Evolutionary conservation across 2,888 invertebrate genomes (phyloP).

Genomic region (Xestia rhomboidea): DNA sequence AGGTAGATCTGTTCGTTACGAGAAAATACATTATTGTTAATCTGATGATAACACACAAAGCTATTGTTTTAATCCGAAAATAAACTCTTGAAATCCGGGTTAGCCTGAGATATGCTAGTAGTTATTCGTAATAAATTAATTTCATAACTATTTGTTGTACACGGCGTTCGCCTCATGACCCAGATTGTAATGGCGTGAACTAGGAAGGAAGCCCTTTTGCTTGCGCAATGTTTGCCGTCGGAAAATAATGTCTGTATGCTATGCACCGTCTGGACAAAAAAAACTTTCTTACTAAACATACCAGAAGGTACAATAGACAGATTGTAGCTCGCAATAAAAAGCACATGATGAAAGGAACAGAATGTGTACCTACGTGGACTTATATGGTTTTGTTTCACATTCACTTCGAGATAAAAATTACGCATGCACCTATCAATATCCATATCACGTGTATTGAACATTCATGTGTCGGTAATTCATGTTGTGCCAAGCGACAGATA

Average conservation of each 20-base stretch:
- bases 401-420: conserved; percentile 49
- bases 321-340: background rate
- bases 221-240: conserved; percentile 77
- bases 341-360: background rate
- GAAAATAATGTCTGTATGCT: conserved; percentile 72
- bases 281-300: conserved; percentile 42
- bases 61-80: conserved; percentile 65
- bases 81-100: conserved; percentile 65
- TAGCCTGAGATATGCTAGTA: conserved; percentile 42
- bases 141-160: conserved; percentile 61
- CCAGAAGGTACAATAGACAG: conserved; percentile 6
- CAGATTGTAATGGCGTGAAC: conserved; percentile 78
- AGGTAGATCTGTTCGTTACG: conserved; percentile 68
- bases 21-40: conserved; percentile 75
- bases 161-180: conserved; percentile 78
- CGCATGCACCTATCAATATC: conserved; percentile 60
- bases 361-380: conserved; percentile 36
- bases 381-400: conserved; percentile 54
- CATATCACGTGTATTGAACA: conserved; percentile 47
- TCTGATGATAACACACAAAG: conserved; percentile 66
- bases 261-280: conserved; percentile 53
- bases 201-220: conserved; percentile 77
- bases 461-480: conserved; percentile 58
- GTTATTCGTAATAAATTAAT: conserved; percentile 61
- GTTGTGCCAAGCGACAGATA: conserved; percentile 73